Conservation (phyloP, 2,888 invertebrate genomes). For the Cheilosia pagana region DNA sequence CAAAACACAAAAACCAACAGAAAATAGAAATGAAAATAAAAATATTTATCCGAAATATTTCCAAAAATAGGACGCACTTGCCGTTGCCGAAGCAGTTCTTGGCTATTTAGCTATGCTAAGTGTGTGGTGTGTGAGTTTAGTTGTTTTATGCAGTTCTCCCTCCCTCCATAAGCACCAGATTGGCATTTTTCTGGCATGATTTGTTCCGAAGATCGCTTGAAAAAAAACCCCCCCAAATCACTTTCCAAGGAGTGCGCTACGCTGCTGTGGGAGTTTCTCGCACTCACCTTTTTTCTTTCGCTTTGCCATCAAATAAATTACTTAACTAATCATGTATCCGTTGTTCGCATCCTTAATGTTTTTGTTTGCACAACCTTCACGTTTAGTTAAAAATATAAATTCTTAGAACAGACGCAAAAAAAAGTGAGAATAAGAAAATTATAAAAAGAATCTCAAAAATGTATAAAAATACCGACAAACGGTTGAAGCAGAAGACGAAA, state of each 20-base stretch:
- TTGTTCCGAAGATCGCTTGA: slow-evolving; percentile 6
- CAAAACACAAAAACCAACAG: slow-evolving; percentile 43
- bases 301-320: slow-evolving; percentile 35
- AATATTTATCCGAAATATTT: slow-evolving; percentile 68
- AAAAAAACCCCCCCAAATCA: not conserved
- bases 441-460: slow-evolving; percentile 70
- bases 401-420: slow-evolving; percentile 35
- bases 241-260: not conserved
- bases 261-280: slow-evolving; percentile 15
- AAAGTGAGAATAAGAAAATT: slow-evolving; percentile 44
- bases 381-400: slow-evolving; percentile 50
- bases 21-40: slow-evolving; percentile 59
- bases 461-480: slow-evolving; percentile 69
- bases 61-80: slow-evolving; percentile 71
- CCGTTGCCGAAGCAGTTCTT: slow-evolving; percentile 47
- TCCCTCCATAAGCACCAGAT: slow-evolving; percentile 4
- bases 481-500: slow-evolving; percentile 58
- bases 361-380: slow-evolving; percentile 66
- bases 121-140: slow-evolving; percentile 35
- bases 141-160: slow-evolving; percentile 42
- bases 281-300: not conserved
- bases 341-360: slow-evolving; percentile 13
- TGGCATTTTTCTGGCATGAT: slow-evolving; percentile 22
- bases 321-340: slow-evolving; percentile 41
- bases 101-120: slow-evolving; percentile 40